A percentile compares a stretch with the other conserved stretches of the same genome.
phyloP scores from a whole-genome alignment of 2,113 vertebrate genomes.

The Saguinus imperator region DNA sequence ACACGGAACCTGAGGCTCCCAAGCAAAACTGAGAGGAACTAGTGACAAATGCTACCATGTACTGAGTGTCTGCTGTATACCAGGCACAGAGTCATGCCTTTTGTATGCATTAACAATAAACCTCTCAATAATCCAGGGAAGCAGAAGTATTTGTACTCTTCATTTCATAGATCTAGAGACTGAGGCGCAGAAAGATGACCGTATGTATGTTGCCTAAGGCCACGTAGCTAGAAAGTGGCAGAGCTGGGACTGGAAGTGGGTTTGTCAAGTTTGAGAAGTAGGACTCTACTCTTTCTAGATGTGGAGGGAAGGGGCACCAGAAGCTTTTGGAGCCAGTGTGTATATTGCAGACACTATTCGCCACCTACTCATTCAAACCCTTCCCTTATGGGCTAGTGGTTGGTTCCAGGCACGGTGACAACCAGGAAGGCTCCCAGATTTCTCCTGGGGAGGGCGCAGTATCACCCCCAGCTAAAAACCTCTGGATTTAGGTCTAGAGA shows the following conservation, averaged over 20 bases:
- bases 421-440: background rate
- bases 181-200: background rate
- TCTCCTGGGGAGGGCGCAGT: background rate
- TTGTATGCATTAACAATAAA: background rate
- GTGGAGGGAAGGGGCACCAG: no score
- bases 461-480: background rate
- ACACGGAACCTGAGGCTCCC: background rate
- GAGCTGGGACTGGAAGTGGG: background rate
- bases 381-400: background rate
- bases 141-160: background rate
- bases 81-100: background rate
- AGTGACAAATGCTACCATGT: background rate
- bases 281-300: background rate
- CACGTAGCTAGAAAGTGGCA: background rate
- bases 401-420: background rate
- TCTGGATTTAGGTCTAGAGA: background rate
- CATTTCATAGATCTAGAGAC: background rate
- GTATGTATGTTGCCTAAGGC: accelerated
- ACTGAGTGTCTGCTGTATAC: background rate
- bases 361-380: background rate
- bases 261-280: background rate
- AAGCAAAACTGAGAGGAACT: background rate
- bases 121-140: background rate
- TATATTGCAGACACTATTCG: accelerated
- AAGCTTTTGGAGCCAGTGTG: background rate